These are phyloP conservation scores for Synchiropus splendidus DNA, from an alignment of 2,113 vertebrate species.

Conservation along the genomic window DNA sequence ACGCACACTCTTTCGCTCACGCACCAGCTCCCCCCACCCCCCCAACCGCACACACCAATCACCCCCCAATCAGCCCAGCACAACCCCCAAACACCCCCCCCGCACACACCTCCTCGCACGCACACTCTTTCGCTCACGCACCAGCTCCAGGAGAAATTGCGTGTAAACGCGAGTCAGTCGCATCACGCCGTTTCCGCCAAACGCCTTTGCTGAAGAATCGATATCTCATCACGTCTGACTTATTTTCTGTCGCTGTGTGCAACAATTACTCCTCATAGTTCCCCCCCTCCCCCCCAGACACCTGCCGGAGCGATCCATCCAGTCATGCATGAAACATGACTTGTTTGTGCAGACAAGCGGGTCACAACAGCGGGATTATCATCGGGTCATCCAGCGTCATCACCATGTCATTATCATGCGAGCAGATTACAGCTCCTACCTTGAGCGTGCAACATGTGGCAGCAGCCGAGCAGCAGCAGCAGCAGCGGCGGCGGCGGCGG, in stretches of 20 bases:
- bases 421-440: constrained; percentile 42
- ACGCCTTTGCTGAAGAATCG: constrained; percentile 18
- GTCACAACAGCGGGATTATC: too few species aligned
- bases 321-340: constrained; percentile 11
- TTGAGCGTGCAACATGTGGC: constrained; percentile 66
- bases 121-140: not conserved
- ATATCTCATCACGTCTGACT: constrained; percentile 26
- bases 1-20: constrained; percentile 1
- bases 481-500: constrained; percentile 29
- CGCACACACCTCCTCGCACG: not conserved
- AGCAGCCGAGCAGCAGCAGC: constrained; percentile 43
- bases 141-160: too few species aligned
- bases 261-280: constrained; percentile 21
- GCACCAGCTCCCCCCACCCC: constrained; percentile 1
- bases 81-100: too few species aligned
- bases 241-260: constrained; percentile 16
- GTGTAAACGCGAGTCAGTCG: constrained; percentile 8
- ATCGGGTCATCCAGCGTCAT: too few species aligned
- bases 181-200: constrained; percentile 10
- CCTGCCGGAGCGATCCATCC: not conserved
- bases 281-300: constrained; percentile 3
- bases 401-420: not conserved
- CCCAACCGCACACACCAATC: not conserved
- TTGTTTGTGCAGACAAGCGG: not conserved
- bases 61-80: too few species aligned